A percentile compares a stretch with the other conserved stretches of the same genome.
phyloP scores from a whole-genome alignment of 2,113 vertebrate species.

The Aptenodytes forsteri region DNA sequence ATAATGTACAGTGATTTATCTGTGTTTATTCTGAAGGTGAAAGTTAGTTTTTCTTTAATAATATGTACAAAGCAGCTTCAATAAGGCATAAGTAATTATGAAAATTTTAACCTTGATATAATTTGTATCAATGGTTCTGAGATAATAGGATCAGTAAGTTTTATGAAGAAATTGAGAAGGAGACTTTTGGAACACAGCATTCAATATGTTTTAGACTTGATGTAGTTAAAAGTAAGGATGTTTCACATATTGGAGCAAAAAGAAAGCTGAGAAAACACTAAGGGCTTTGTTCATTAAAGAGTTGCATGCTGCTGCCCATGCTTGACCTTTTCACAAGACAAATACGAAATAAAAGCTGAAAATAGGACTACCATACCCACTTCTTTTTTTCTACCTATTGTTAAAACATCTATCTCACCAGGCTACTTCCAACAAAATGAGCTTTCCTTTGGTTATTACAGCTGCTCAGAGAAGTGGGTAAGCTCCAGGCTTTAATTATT shows the following conservation, averaged over 20 bases:
- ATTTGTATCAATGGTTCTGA: not conserved
- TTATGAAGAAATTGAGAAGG: not conserved
- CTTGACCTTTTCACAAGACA: slow-evolving; percentile 48
- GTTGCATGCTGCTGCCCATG: slow-evolving; percentile 14
- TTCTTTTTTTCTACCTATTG: slow-evolving; percentile 22
- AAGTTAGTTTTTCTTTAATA: not conserved
- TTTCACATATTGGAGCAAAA: not conserved
- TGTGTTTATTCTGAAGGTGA: not conserved
- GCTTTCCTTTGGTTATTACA: slow-evolving; percentile 47
- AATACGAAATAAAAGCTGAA: slow-evolving; percentile 42
- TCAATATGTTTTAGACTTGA: not conserved
- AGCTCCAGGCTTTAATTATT: slow-evolving; percentile 67
- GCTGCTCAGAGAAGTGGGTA: slow-evolving; percentile 41
- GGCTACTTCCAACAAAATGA: slow-evolving; percentile 43
- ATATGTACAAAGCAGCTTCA: not conserved
- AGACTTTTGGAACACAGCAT: not conserved
- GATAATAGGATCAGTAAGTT: not conserved
- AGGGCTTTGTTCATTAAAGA: slow-evolving; percentile 25
- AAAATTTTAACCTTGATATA: not conserved
- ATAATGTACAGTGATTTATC: not conserved
- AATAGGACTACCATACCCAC: not conserved
- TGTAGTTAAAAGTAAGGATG: not conserved
- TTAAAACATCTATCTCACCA: slow-evolving; percentile 42
- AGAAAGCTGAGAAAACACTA: not conserved
- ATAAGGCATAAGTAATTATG: not conserved